Conservation (phyloP, 2,797 vertebrate genomes). For the Carapus acus region DNA sequence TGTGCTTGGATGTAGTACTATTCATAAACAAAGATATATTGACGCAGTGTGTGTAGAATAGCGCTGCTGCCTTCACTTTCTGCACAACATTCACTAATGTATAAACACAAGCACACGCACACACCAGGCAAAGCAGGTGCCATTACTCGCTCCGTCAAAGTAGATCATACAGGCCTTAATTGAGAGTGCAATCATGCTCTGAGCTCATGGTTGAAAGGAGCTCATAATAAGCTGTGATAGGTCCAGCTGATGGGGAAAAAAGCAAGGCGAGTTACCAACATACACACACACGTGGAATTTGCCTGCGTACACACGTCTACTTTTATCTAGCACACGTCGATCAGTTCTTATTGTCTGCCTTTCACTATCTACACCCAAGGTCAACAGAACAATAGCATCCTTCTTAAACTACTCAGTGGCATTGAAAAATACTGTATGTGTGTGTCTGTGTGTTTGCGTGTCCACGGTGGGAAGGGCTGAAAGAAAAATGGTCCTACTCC, state of each 20-base stretch:
- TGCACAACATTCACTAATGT: neutral
- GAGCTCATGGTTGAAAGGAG: constrained; percentile 71
- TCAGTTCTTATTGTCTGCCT: too few species aligned
- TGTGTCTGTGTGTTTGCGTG: constrained; percentile 15
- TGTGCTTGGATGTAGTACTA: constrained; percentile 11
- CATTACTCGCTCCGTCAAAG: constrained; percentile 63
- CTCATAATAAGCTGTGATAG: constrained; percentile 73
- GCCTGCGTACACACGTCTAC: neutral
- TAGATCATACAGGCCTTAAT: constrained; percentile 69
- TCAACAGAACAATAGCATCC: too few species aligned
- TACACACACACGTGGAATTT: constrained; percentile 22
- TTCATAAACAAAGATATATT: neutral
- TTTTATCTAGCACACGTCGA: too few species aligned
- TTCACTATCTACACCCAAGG: too few species aligned
- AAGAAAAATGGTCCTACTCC: too few species aligned
- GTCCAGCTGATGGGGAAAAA: constrained; percentile 67
- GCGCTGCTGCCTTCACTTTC: too few species aligned
- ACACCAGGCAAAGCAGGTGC: constrained; percentile 40
- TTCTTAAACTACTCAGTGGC: too few species aligned
- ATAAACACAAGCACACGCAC: neutral
- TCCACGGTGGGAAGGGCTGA: constrained; percentile 1
- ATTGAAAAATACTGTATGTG: constrained; percentile 1
- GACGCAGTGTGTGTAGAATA: neutral
- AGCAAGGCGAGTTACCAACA: constrained; percentile 41
- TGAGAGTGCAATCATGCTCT: constrained; percentile 69